phyloP scores from a whole-genome alignment of 1,140 invertebrate genomes.

The Drosophila burlai region DNA sequence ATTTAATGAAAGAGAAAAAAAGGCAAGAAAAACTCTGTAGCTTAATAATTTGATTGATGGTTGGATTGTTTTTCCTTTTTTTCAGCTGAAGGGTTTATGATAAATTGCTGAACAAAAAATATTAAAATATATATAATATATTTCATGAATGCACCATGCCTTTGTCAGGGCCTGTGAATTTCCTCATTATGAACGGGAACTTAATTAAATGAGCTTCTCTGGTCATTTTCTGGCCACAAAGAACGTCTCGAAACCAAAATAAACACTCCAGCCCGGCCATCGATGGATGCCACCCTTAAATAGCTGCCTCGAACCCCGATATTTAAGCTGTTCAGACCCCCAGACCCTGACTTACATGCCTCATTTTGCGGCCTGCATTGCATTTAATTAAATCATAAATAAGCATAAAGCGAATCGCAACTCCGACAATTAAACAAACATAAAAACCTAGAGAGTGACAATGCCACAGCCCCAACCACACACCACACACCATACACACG shows the following conservation, averaged over 20 bases:
- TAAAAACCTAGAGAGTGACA: constrained; percentile 72
- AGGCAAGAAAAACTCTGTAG: background rate
- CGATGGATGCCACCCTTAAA: constrained; percentile 48
- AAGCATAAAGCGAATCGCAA: constrained; percentile 79
- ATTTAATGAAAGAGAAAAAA: constrained; percentile 15
- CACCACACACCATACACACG: background rate
- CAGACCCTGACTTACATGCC: constrained; percentile 30
- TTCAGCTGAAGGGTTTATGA: constrained; percentile 19
- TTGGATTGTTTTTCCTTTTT: constrained; percentile 2
- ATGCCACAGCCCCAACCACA: constrained; percentile 37
- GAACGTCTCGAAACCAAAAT: constrained; percentile 73
- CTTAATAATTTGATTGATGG: constrained; percentile 54
- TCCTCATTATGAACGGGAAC: constrained; percentile 46
- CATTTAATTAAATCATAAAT: constrained; percentile 84
- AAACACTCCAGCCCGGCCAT: constrained; percentile 60
- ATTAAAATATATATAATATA: background rate
- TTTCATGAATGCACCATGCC: background rate
- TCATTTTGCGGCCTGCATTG: constrained; percentile 67
- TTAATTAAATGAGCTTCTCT: constrained; percentile 65
- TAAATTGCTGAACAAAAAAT: constrained; percentile 26
- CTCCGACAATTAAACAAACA: constrained; percentile 80
- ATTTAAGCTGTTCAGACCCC: background rate
- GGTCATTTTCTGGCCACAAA: constrained; percentile 49
- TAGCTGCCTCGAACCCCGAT: constrained; percentile 7
- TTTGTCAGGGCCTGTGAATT: constrained; percentile 17